Base-by-base conservation (phyloP, 2,888 invertebrate species). In the Athripsodes cinereus region DNA sequence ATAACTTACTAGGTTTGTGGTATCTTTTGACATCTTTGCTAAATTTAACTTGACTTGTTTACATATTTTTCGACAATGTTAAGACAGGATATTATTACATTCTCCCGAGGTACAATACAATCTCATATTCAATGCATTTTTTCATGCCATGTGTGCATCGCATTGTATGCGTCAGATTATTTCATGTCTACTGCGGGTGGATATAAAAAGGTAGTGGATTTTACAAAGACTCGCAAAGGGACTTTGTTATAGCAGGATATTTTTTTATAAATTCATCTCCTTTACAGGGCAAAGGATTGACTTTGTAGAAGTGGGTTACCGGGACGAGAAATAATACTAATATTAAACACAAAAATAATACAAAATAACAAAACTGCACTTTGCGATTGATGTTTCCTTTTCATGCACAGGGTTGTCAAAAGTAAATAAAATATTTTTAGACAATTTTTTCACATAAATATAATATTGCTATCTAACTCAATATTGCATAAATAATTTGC, bases 231-330 rank as follows among this genome's bases (percentile, higher is more conserved):
- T 26, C 26, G 3, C n/a, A n/a, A n/a, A 6, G 26, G 26, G 26
- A 26, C 3, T 6, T 26, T 3, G 5, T 26, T 3, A 26, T 26
- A 26, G 26, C 3, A 26, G 10, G 26, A 10, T 26, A 26, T 26
- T 26, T 26, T n/a, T 26, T 26, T 26, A 26, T 10, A 26, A 3
- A 26, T 6, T 6, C 26, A 3, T 26, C 10, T 26, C 26, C 3
- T 26, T 26, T 26, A 10, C 10, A 10, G 26, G 26, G 3, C 10
- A 6, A 10, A 26, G 10, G 10, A 6, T 26, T 26, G 10, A 6
- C 3, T 10, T 3, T 48, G 47, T 34, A 54, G 59, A 60, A 52
- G 53, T 60, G 53, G 60, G 60, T 60, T 60, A 60, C 52, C 47
- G 57, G 60, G 59, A 51, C 55, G 58, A 49, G 20, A 49, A 40